Conservation (phyloP, 2,797 vertebrate species). For the Sebastes taczanowskii region DNA sequence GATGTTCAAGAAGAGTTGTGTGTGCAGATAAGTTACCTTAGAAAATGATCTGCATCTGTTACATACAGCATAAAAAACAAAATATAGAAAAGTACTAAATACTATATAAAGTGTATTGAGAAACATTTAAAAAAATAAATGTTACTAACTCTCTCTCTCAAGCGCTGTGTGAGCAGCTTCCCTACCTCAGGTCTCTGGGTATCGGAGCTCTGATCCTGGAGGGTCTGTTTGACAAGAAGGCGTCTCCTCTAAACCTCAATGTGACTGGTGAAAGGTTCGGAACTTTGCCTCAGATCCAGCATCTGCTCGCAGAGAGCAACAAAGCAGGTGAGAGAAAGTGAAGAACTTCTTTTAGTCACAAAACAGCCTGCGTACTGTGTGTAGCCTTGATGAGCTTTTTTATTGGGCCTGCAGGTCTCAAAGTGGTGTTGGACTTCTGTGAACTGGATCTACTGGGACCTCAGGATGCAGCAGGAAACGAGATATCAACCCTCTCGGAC, state of each 20-base stretch:
- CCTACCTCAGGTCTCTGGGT: conserved; percentile 75
- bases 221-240: conserved; percentile 61
- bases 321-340: conserved; percentile 65
- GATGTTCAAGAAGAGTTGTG: background rate
- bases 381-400: background rate
- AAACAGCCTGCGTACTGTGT: no score
- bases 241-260: conserved; percentile 55
- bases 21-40: background rate
- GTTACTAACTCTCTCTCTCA: background rate
- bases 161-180: conserved; percentile 75
- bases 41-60: background rate
- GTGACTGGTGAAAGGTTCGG: conserved; percentile 24
- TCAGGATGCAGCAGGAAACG: conserved; percentile 6
- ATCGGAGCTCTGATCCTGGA: conserved; percentile 78
- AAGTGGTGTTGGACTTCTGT: conserved; percentile 81
- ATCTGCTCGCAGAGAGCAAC: conserved; percentile 73
- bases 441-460: conserved; percentile 48
- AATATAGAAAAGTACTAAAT: no score
- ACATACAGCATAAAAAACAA: background rate
- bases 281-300: conserved; percentile 65
- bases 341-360: background rate
- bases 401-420: conserved; percentile 67
- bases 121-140: background rate
- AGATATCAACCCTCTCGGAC: conserved; percentile 13
- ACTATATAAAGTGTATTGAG: background rate